phyloP scores from a whole-genome alignment of 2,888 invertebrate species.

The Oscheius sp. region DNA sequence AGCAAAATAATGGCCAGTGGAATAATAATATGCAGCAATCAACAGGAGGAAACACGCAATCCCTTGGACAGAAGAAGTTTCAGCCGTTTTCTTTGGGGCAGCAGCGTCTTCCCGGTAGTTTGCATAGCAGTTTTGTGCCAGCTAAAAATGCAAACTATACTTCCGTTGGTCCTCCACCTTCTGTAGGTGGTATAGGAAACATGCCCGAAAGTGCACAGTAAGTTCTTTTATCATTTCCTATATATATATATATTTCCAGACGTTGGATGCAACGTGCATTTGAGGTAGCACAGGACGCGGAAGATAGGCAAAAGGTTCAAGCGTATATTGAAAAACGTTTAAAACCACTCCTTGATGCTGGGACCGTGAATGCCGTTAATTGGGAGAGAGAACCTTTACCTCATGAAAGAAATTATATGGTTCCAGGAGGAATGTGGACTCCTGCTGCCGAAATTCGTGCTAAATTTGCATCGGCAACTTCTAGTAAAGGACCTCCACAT shows the following conservation, averaged over 20 bases:
- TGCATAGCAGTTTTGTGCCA: conserved; percentile 14
- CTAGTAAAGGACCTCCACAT: conserved; percentile 3
- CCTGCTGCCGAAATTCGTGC: conserved; percentile 51
- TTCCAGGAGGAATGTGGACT: conserved; percentile 50
- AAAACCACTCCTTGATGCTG: conserved; percentile 86
- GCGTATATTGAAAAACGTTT: conserved; percentile 92
- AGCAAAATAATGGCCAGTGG: conserved; percentile 2
- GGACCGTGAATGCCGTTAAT: conserved; percentile 87
- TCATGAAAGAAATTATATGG: conserved; percentile 71
- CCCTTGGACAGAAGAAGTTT: conserved; percentile 23
- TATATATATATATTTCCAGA: conserved; percentile 63
- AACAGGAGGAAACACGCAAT: conserved; percentile 14
- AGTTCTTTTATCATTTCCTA: neutral
- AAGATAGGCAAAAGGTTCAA: conserved; percentile 92
- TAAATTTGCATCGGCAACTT: conserved; percentile 30
- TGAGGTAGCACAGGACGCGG: conserved; percentile 83
- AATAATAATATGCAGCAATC: neutral
- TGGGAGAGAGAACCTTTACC: conserved; percentile 95
- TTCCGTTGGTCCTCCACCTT: conserved; percentile 11
- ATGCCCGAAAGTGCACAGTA: conserved; percentile 26
- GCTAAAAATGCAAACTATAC: neutral
- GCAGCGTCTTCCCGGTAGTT: neutral
- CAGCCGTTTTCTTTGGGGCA: conserved; percentile 25
- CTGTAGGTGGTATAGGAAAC: neutral
- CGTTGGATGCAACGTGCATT: conserved; percentile 91